Evolutionary conservation across 2,888 invertebrate species (phyloP).

Genomic region (Podabrus alpinus): DNA sequence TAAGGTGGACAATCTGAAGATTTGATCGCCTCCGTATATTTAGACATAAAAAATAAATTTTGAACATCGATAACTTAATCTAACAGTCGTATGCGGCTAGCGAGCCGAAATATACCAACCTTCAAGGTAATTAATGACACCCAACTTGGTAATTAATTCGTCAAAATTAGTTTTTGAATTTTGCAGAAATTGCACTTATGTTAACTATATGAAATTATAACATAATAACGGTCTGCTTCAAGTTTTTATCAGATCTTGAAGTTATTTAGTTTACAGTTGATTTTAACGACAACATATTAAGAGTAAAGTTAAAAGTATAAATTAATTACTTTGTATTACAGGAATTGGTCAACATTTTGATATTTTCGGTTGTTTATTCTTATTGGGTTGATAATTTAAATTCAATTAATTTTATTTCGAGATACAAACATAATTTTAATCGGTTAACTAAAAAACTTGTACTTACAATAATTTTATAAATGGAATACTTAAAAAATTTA

Average conservation of each 20-base stretch:
- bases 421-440: neutral
- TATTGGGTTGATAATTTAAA: neutral
- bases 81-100: too few species aligned
- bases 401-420: neutral
- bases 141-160: too few species aligned
- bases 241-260: neutral
- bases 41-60: neutral
- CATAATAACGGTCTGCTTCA: neutral
- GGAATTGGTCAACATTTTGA: neutral
- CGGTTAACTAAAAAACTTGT: neutral
- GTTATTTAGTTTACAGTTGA: neutral
- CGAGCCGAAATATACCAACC: too few species aligned
- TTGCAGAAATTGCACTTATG: neutral
- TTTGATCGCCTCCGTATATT: neutral
- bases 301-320: neutral
- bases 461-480: too few species aligned
- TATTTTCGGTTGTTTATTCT: neutral
- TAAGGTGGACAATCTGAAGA: too few species aligned
- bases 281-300: neutral
- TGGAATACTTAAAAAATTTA: conserved; percentile 3
- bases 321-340: neutral
- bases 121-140: too few species aligned
- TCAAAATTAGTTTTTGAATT: neutral
- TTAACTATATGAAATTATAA: neutral
- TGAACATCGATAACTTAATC: neutral